Evolutionary conservation across 2,113 vertebrate species (phyloP).

Genomic region (Elephas maximus): DNA sequence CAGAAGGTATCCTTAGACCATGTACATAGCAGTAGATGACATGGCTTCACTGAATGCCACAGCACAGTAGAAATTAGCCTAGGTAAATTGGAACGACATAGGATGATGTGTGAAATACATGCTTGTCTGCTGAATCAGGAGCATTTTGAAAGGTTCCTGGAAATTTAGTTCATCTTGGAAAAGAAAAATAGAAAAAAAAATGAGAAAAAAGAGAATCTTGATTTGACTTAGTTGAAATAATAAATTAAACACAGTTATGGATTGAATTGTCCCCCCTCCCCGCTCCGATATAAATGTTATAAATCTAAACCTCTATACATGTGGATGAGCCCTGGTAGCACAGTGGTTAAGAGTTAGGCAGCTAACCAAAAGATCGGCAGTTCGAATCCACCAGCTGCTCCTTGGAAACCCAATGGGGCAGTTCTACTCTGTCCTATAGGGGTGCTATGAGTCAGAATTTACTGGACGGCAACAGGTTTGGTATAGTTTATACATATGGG

Average conservation of each 20-base stretch:
- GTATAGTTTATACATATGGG: too few species aligned
- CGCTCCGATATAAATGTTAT: neutral
- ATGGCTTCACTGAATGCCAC: neutral
- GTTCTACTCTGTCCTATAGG: too few species aligned
- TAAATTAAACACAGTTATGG: neutral
- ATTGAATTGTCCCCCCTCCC: neutral
- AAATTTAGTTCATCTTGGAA: neutral
- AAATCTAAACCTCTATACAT: too few species aligned
- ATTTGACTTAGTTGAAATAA: slow-evolving; percentile 37
- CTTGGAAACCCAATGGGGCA: too few species aligned
- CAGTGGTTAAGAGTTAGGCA: too few species aligned
- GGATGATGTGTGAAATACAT: neutral
- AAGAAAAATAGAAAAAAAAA: neutral
- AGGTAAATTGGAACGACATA: neutral
- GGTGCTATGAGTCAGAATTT: too few species aligned
- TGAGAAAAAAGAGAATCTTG: neutral
- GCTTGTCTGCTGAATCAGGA: neutral
- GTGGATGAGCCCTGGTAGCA: too few species aligned
- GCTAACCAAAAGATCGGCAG: too few species aligned
- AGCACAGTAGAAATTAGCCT: neutral
- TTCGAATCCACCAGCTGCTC: too few species aligned
- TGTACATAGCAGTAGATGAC: neutral
- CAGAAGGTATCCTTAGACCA: neutral
- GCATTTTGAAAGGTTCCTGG: neutral
- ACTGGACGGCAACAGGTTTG: too few species aligned